A percentile compares a stretch with the other conserved stretches of the same genome.
Evolutionary conservation across 2,113 vertebrate species (phyloP).

Genomic region (Rhabdomys dilectus): DNA sequence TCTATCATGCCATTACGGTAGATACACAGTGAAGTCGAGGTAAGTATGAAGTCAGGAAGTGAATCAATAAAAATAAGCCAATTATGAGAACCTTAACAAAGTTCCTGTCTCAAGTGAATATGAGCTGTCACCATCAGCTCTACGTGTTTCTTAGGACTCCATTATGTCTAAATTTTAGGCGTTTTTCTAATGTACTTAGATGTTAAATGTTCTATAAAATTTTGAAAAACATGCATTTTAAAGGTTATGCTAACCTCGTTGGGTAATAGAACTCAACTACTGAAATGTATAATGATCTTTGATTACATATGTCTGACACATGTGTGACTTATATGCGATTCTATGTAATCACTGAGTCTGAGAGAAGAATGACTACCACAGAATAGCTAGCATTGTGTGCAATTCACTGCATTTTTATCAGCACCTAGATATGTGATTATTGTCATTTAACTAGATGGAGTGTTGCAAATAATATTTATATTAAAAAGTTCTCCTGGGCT

Average conservation of each 20-base stretch:
- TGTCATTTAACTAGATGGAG: conserved; percentile 25
- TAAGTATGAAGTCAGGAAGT: conserved; percentile 80
- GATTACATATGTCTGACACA: neutral
- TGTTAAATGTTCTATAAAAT: neutral
- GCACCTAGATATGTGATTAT: neutral
- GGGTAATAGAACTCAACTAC: neutral
- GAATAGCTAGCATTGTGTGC: neutral
- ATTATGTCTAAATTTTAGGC: conserved; percentile 57
- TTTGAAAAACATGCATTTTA: neutral
- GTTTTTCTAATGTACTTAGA: neutral
- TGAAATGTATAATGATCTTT: neutral
- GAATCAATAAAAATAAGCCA: conserved; percentile 83
- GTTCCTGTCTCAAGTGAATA: conserved; percentile 64
- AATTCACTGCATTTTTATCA: neutral
- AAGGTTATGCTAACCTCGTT: neutral
- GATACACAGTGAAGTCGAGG: conserved; percentile 68
- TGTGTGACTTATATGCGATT: neutral
- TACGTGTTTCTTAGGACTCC: neutral
- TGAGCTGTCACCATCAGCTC: conserved; percentile 33
- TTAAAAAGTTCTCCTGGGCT: neutral
- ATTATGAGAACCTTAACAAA: conserved; percentile 81
- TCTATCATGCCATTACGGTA: conserved; percentile 81
- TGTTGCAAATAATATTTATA: conserved; percentile 4
- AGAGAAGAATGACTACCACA: neutral
- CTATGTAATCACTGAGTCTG: neutral